Evolutionary conservation across 1,140 invertebrate genomes (phyloP), one percentile per base, ranked within the genome.

Genomic region (Anagrus nilaparvatae): DNA sequence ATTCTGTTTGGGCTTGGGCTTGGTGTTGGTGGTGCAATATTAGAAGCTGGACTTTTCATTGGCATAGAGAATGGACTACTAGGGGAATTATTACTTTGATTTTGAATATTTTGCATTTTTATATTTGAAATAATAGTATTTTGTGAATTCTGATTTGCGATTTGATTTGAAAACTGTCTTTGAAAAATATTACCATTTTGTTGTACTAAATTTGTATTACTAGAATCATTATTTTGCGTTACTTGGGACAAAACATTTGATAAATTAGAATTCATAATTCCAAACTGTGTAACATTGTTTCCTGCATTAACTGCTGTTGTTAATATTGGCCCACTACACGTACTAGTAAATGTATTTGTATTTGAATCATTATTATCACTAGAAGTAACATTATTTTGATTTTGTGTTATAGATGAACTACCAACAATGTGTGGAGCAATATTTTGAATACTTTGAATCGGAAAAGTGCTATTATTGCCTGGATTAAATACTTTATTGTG

Each of bases 11-110:
- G 66, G 49, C 66, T 67, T 27, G 66, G 65, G 39, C 66, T 67
- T 12, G 66, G 66, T 5, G 66, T 69, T 14, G 66, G 66, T 24
- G 65, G 66, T 18, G 66, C 63, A 24, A 69, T 67, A 46, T 67
- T 67, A 10, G 66, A 69, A 5, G 63, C 63, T 21, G 66, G 66
- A 50, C 65, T 67, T 32, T 67, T 67, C 39, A 67, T 46, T 19
- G 66, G 66, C 45, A 69, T 65, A 6, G 66, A 67, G 43, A 69
- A 67, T 6, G 66, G 66, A 48, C 64, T 67, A 5, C 63, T 58
- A 2, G 66, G 66, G 18, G 66, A 67, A 21, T 51, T 64, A 30
- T 57, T 58, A 17, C 60, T 60, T 40, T 66, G 63, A 29, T 47
- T 59, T 38, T 67, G 64, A 40, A 67, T 65, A 37, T 52, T 64